Evolutionary conservation across 2,797 vertebrate species (phyloP).

Genomic region (Tinamus major): DNA sequence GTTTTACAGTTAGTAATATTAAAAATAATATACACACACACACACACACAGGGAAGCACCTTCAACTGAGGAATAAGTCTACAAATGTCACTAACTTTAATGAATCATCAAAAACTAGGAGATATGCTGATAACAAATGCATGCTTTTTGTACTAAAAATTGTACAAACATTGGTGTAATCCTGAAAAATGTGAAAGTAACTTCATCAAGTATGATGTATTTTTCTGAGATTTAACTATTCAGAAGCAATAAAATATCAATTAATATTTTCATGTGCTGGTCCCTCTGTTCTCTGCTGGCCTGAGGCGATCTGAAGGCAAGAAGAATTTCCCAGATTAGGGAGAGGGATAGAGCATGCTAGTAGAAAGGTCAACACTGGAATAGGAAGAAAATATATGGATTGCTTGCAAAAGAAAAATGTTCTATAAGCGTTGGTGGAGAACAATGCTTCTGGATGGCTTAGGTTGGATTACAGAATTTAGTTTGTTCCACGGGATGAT

Average conservation of each 20-base stretch:
- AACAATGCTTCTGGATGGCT: neutral
- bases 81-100: neutral
- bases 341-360: slow-evolving; percentile 36
- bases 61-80: neutral
- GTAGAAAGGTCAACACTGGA: slow-evolving; percentile 64
- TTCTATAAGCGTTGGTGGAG: neutral
- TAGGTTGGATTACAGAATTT: neutral
- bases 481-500: neutral
- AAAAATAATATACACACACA: neutral
- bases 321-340: slow-evolving; percentile 36
- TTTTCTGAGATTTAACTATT: slow-evolving; percentile 41
- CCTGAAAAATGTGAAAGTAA: slow-evolving; percentile 54
- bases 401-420: neutral
- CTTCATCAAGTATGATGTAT: neutral
- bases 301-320: slow-evolving; percentile 63
- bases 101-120: neutral
- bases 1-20: neutral
- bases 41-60: neutral
- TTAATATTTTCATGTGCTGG: slow-evolving; percentile 59
- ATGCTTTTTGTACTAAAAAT: neutral
- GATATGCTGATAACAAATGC: neutral
- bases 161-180: neutral
- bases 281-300: slow-evolving; percentile 54
- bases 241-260: slow-evolving; percentile 51
- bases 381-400: slow-evolving; percentile 30